These are phyloP conservation scores for Centropus unirufus DNA, from an alignment of 2,113 vertebrate genomes.

Conservation along the genomic window DNA sequence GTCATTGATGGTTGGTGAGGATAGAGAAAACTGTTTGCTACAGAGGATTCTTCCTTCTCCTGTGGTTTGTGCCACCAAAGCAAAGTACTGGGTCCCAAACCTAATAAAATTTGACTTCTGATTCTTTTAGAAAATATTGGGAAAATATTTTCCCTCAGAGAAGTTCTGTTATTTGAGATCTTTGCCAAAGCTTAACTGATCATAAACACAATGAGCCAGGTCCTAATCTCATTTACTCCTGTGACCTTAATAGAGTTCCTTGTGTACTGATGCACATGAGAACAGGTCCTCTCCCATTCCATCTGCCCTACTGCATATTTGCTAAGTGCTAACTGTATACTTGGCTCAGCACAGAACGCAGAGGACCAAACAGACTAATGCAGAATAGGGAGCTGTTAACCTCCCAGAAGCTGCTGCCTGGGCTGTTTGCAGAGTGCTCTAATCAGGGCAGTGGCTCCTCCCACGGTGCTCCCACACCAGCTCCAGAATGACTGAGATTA, in stretches of 20 bases:
- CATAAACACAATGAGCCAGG: background rate
- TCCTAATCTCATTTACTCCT: conserved; percentile 12
- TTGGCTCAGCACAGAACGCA: background rate
- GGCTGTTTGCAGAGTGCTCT: background rate
- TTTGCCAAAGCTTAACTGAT: background rate
- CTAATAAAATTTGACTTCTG: background rate
- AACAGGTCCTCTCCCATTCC: background rate
- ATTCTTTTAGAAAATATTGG: background rate
- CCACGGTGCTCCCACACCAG: background rate
- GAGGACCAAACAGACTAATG: background rate
- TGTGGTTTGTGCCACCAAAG: background rate
- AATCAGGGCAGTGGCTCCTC: background rate
- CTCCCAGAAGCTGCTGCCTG: background rate
- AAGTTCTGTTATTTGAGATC: background rate
- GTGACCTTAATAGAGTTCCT: background rate
- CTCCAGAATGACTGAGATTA: background rate
- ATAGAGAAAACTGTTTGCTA: background rate
- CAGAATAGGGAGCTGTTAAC: background rate
- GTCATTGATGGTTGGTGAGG: background rate
- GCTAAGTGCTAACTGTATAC: background rate
- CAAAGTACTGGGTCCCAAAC: background rate
- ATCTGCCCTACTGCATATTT: background rate
- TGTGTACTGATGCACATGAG: background rate
- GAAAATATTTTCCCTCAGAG: background rate
- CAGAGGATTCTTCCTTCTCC: background rate